Evolutionary conservation across 2,888 invertebrate species (phyloP), one percentile per base, ranked within the genome.

Genomic region (Liopterus haemorrhoidalis): DNA sequence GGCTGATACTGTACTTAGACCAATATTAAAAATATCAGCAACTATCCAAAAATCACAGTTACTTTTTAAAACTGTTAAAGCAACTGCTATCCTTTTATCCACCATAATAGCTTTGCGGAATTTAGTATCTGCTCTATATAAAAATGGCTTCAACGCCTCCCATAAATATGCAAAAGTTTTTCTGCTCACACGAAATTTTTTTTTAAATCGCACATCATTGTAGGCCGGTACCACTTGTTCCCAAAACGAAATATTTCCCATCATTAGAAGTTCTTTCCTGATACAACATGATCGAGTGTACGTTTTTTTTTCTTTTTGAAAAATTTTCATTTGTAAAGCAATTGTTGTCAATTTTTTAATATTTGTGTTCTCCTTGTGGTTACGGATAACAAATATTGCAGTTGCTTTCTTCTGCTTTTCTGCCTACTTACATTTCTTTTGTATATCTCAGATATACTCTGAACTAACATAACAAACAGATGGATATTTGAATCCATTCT

Each of bases 1-100:
- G 25, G 11, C 14, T 5, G 22, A 14, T 12, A 46, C 41, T 5
- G 41, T 46, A 21, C 46, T 46, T 36, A 14, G 33, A 8, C 46
- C 46, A 21, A 46, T 33, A 15, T 30, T 32, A 35, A 35, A 46
- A 11, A 46, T 6, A 33, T 41, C 41, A 11, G 46, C 46, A 24
- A 46, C 30, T 12, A 19, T 24, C 41, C 24, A 41, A 16, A 27
- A 41, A 25, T 46, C 42, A 41, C 16, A 11, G 21, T 46, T 46
- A 14, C 35, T 18, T 19, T 46, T 46, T 27, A 46, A 43, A 25
- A 19, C n/a, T 11, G 41, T 41, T n/a, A 46, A 18, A 6, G 46
- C 41, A 2, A 46, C 20, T 3, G 35, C 33, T n/a, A 46, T 25
- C 18, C 46, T 41, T 24, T 46, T 41, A 2, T 3, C 3, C 11